Conservation (phyloP, 2,113 vertebrate genomes). For the Mormyrus lacerda region DNA sequence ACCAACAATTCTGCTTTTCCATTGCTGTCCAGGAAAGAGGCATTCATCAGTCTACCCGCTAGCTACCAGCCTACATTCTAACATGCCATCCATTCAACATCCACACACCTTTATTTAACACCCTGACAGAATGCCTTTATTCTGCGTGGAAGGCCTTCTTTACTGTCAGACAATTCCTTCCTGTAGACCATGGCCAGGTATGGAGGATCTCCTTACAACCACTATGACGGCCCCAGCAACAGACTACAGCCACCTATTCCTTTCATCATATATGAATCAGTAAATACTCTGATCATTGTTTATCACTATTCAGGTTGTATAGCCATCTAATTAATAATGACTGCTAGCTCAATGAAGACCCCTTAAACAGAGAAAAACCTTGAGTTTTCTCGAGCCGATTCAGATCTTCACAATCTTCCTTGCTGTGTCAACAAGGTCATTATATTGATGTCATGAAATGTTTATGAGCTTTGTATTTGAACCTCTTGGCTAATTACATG, state of each 20-base stretch:
- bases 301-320: not conserved
- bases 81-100: slow-evolving; percentile 1
- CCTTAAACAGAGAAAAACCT: not conserved
- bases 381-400: not conserved
- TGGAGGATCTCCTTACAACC: not conserved
- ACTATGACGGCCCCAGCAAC: not conserved
- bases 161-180: slow-evolving; percentile 1
- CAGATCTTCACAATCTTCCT: not conserved
- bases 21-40: slow-evolving; percentile 5
- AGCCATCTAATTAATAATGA: not conserved
- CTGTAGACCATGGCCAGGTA: not conserved
- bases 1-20: slow-evolving; percentile 11
- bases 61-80: not conserved
- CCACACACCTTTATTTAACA: slow-evolving; percentile 15
- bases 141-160: not conserved
- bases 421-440: slow-evolving; percentile 8
- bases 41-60: slow-evolving; percentile 17
- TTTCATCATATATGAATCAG: not conserved
- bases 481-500: slow-evolving; percentile 9
- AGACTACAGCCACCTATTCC: not conserved
- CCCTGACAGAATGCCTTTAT: slow-evolving; percentile 9
- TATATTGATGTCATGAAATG: slow-evolving; percentile 21
- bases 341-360: not conserved
- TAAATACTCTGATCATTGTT: not conserved
- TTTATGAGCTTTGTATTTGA: slow-evolving; percentile 9